Conservation (phyloP, 2,888 invertebrate genomes). For the Brenthis hecate region DNA sequence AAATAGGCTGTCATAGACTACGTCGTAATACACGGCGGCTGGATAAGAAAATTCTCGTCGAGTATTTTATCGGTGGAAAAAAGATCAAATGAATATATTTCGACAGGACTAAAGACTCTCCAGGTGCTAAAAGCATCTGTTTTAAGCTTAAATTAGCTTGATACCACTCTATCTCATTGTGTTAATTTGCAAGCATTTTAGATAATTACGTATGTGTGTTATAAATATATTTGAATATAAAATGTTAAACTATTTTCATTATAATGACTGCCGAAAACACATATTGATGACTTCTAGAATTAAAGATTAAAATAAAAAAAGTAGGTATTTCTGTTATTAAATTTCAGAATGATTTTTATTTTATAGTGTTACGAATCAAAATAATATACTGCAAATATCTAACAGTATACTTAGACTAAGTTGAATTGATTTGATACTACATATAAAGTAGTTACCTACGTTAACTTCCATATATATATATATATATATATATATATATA, state of each 20-base stretch:
- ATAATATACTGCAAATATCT: too few species aligned
- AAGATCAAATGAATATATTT: constrained; percentile 43
- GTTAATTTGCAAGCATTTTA: constrained; percentile 24
- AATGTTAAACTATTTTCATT: neutral
- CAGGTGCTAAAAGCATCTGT: constrained; percentile 46
- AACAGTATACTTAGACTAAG: too few species aligned
- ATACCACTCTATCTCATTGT: constrained; percentile 23
- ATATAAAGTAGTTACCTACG: too few species aligned
- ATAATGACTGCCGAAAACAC: too few species aligned
- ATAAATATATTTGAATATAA: neutral
- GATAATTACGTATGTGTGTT: constrained; percentile 1
- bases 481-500: too few species aligned
- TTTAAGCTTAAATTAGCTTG: constrained; percentile 29
- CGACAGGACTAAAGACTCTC: constrained; percentile 40
- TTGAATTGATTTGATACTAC: too few species aligned
- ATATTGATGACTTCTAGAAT: too few species aligned
- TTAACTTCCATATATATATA: too few species aligned
- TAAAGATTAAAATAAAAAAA: too few species aligned
- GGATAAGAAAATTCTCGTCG: constrained; percentile 39
- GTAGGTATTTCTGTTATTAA: too few species aligned
- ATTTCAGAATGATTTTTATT: too few species aligned
- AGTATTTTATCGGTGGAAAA: constrained; percentile 43
- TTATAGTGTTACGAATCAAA: too few species aligned
- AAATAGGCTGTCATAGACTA: constrained; percentile 42
- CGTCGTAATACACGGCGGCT: constrained; percentile 38